A percentile compares a stretch with the other conserved stretches of the same genome.
Evolutionary conservation across 2,797 vertebrate species (phyloP).

Genomic region (Fistularia commersonii): DNA sequence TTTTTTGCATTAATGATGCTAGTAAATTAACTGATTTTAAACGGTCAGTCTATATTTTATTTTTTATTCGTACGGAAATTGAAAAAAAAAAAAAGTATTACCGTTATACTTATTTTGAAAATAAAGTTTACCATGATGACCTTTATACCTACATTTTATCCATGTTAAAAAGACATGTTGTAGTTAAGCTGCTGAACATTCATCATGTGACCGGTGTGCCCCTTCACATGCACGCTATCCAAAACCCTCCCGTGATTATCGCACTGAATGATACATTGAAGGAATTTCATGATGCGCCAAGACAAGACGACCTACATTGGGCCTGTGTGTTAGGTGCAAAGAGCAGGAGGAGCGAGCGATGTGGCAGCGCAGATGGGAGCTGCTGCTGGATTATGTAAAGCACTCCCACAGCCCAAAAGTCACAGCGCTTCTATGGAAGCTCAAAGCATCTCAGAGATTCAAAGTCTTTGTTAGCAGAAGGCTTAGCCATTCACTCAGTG

Average conservation of each 20-base stretch:
- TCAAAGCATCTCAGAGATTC: constrained; percentile 68
- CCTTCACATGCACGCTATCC: constrained; percentile 24
- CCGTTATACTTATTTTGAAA: constrained; percentile 26
- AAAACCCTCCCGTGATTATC: constrained; percentile 30
- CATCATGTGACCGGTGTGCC: constrained; percentile 20
- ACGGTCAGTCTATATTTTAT: constrained; percentile 34
- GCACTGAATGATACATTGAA: constrained; percentile 49
- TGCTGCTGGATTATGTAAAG: constrained; percentile 73
- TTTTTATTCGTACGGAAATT: constrained; percentile 28
- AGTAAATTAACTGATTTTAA: constrained; percentile 33
- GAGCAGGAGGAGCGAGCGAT: constrained; percentile 47
- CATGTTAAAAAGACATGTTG: constrained; percentile 2
- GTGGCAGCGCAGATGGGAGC: constrained; percentile 57
- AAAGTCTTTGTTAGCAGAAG: constrained; percentile 66
- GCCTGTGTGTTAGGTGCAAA: constrained; percentile 46
- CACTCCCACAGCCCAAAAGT: constrained; percentile 69
- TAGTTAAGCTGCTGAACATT: constrained; percentile 31
- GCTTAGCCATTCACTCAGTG: constrained; percentile 68
- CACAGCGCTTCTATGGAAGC: constrained; percentile 61
- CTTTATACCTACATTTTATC: constrained; percentile 5
- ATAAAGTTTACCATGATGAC: background rate
- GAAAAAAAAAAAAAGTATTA: constrained; percentile 41
- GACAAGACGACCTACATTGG: constrained; percentile 56
- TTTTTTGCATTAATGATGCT: constrained; percentile 29
- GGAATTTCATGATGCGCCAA: constrained; percentile 46